Conservation (phyloP, 2,113 vertebrate genomes). For the Colius striatus region DNA sequence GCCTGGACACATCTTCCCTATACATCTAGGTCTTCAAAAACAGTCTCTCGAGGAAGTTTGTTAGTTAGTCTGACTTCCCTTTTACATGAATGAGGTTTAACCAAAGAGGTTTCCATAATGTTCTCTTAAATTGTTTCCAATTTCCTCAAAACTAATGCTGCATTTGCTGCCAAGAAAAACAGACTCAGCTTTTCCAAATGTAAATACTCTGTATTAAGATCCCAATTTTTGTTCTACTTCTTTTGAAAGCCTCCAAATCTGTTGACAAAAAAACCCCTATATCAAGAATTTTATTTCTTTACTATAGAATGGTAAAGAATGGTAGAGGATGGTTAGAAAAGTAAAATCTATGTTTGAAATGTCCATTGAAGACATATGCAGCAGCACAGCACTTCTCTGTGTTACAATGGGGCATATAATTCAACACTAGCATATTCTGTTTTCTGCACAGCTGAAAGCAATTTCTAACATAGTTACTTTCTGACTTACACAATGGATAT, state of each 20-base stretch:
- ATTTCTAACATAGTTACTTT: background rate
- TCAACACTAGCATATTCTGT: background rate
- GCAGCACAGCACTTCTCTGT: background rate
- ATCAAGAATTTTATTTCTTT: background rate
- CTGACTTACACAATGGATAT: background rate
- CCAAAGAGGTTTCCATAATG: background rate
- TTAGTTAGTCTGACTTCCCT: background rate
- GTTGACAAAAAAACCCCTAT: background rate
- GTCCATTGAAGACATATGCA: background rate
- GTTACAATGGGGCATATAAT: background rate
- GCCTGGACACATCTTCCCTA: background rate
- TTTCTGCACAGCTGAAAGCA: background rate
- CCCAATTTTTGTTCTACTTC: background rate
- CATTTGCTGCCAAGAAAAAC: constrained; percentile 17
- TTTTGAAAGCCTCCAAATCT: background rate
- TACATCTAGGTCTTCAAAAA: background rate
- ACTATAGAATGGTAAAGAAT: background rate
- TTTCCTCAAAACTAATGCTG: background rate
- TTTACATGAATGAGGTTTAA: background rate
- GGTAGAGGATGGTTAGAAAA: background rate
- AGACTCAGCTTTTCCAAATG: background rate
- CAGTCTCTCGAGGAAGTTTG: background rate
- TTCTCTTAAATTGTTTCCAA: background rate
- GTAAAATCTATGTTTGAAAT: background rate
- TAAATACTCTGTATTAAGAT: background rate